Evolutionary conservation across 2,113 vertebrate species (phyloP), one percentile per base, ranked within the genome.

Genomic region (Anser cygnoides): DNA sequence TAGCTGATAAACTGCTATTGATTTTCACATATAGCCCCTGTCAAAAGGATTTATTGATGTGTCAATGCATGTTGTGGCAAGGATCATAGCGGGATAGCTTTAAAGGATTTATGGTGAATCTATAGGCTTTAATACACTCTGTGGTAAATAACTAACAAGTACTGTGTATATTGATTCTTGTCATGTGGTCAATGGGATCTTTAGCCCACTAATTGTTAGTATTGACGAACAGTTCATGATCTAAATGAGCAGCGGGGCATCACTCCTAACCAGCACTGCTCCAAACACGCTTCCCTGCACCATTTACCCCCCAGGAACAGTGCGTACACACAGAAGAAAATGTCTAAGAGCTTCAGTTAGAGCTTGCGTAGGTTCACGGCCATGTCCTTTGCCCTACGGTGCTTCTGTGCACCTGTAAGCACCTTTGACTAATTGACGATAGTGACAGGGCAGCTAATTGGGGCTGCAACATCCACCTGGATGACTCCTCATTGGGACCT

Each of bases 11-110:
- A 98, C 98, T 97, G 94, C 83, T 97, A 99, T 99, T 98, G 99
- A 99, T 99, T 99, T 98, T 98, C 98, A 98, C 97, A 98, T 98
- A 99, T 98, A 92, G 95, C 93, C 96, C 97, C 98, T 98, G 98
- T 99, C 98, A 98, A 98, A 98, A 97, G 97, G 98, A 99, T 99
- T 99, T 99, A 99, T 99, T 98, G 98, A 98, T 97, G 98, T 98
- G 98, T 98, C 99, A 98, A 98, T 98, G 97, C 23, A 35, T 96
- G 96, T 96, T 96, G 96, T 97, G 39, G 72, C 91, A 97, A 95
- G 94, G 98, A 98, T 98, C 97, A 97, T 97, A 96, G 98, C 94
- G 96, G 97, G 97, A 97, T 97, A 98, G 95, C 98, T 97, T 96
- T 84, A 98, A 86, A 96, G 98, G 98, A 98, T 99, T 99, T 99